phyloP scores from a whole-genome alignment of 2,113 vertebrate species.

The Gobiocypris rarus region DNA sequence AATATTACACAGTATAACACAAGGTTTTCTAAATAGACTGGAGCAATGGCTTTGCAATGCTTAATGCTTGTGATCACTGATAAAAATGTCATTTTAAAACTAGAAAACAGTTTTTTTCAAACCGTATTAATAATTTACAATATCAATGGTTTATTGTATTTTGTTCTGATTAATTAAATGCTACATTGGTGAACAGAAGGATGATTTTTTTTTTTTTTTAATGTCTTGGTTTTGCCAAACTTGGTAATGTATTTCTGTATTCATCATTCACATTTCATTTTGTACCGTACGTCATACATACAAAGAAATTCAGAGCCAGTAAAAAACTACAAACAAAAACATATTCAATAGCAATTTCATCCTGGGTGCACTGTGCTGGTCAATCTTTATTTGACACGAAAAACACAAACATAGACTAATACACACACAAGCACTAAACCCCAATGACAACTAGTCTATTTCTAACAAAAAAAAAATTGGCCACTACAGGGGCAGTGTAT shows the following conservation, averaged over 20 bases:
- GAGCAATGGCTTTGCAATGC: background rate
- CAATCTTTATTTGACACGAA: background rate
- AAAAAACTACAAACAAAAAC: constrained; percentile 12
- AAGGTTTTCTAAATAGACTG: background rate
- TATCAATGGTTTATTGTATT: background rate
- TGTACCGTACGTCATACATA: background rate
- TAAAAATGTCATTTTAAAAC: background rate
- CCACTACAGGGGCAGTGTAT: background rate
- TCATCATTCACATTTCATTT: background rate
- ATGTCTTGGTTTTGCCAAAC: constrained; percentile 19
- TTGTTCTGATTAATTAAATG: background rate
- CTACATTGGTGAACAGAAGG: background rate
- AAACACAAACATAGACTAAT: background rate
- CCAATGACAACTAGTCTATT: constrained; percentile 1
- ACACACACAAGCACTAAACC: background rate
- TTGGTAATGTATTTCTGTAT: constrained; percentile 10
- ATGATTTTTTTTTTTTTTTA: background rate
- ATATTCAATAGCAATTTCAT: background rate
- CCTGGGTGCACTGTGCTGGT: constrained; percentile 4
- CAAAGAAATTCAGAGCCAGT: background rate
- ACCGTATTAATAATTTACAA: background rate
- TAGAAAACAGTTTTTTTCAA: background rate
- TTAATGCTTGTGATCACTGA: background rate
- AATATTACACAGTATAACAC: background rate
- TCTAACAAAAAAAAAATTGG: background rate